Evolutionary conservation across 2,888 invertebrate species (phyloP).

Genomic region (Artemia sinica): DNA sequence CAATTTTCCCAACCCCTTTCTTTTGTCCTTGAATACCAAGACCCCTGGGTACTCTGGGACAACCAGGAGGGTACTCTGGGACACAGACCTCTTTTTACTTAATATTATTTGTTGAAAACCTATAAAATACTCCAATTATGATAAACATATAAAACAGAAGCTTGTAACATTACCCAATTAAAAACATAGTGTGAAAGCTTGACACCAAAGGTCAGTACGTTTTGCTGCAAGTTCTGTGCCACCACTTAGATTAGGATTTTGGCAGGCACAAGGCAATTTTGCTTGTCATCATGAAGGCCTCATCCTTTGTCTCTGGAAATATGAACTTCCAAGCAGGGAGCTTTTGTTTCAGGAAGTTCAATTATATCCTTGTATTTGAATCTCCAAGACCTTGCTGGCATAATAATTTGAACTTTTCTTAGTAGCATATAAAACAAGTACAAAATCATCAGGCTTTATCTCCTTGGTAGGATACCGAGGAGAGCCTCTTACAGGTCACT

Average conservation of each 20-base stretch:
- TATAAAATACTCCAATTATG: not conserved
- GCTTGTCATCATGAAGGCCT: not conserved
- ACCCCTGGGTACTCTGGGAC: constrained; percentile 4
- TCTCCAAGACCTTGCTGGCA: not conserved
- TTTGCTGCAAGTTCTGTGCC: not conserved
- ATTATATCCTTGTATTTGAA: not conserved
- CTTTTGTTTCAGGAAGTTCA: not conserved
- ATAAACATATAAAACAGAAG: not conserved
- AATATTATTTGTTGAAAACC: not conserved
- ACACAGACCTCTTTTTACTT: not conserved
- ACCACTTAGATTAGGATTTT: not conserved
- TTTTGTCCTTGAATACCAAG: not conserved
- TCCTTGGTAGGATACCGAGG: not conserved
- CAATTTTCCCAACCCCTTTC: too few species aligned
- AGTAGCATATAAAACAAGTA: not conserved
- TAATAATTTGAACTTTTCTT: not conserved
- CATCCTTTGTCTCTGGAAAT: constrained; percentile 4
- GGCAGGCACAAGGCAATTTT: not conserved
- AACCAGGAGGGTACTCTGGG: not conserved
- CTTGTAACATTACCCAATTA: not conserved
- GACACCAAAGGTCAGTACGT: not conserved
- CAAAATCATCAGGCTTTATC: not conserved
- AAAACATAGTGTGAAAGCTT: not conserved
- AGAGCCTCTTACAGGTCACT: too few species aligned
- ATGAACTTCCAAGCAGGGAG: not conserved